These are phyloP conservation scores for Simalia tracyae DNA, from an alignment of 2,797 vertebrate species.

Conservation along the genomic window DNA sequence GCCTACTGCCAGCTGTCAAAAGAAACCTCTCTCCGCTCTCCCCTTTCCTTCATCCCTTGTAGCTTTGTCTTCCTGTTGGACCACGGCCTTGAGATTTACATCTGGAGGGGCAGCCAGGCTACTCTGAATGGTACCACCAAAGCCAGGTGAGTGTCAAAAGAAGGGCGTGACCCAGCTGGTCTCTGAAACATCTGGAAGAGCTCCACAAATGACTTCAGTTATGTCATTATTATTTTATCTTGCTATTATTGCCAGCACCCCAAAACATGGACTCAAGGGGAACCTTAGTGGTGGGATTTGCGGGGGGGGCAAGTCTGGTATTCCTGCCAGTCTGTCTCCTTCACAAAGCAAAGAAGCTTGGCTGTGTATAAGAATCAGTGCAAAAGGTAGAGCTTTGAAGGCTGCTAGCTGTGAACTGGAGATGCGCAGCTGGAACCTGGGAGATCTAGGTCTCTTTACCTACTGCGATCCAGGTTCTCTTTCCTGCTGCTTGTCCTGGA, in stretches of 20 bases:
- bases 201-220: neutral
- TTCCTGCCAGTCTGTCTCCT: neutral
- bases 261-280: neutral
- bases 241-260: neutral
- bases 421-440: too few relatives aligned
- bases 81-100: slow-evolving; percentile 81
- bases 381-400: neutral
- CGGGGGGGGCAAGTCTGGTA: neutral
- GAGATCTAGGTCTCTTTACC: neutral
- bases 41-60: neutral
- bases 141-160: neutral
- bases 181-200: neutral
- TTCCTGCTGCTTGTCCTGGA: neutral
- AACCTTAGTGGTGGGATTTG: neutral
- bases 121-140: slow-evolving; percentile 75
- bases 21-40: neutral
- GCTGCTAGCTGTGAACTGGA: neutral
- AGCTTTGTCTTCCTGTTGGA: slow-evolving; percentile 96
- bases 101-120: slow-evolving; percentile 92
- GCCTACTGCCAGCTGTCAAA: neutral
- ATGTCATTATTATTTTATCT: neutral
- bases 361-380: neutral
- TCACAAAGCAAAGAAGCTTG: neutral
- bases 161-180: accelerated
- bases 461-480: neutral